These are phyloP conservation scores for Agraylea sexmaculata DNA, from an alignment of 1,140 invertebrate genomes.

Conservation along the genomic window DNA sequence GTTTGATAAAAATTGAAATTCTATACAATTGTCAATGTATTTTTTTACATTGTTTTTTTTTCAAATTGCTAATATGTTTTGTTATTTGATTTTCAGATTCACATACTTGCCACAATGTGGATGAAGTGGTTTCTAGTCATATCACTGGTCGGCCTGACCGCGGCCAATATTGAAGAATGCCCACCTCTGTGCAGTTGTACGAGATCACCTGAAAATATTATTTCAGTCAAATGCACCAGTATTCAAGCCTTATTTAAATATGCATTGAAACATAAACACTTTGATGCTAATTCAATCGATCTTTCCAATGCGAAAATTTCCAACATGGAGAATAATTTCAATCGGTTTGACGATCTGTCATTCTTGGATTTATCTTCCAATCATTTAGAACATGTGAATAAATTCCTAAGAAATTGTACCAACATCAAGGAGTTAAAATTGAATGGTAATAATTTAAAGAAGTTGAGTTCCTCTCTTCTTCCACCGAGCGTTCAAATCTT, in stretches of 20 bases:
- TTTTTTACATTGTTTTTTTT: no score
- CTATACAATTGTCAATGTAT: no score
- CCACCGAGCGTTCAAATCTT: conserved; percentile 47
- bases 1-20: no score
- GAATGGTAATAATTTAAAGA: conserved; percentile 42
- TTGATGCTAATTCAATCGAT: conserved; percentile 43
- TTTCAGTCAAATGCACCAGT: conserved; percentile 32
- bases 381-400: conserved; percentile 39
- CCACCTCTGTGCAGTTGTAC: conserved; percentile 31
- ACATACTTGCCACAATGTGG: no score
- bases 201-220: conserved; percentile 33
- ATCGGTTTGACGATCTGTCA: conserved; percentile 42
- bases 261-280: conserved; percentile 35
- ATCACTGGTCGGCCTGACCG: conserved; percentile 24
- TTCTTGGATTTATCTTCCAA: conserved; percentile 46
- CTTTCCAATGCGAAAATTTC: conserved; percentile 44
- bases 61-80: no score
- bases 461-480: conserved; percentile 36
- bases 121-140: no score
- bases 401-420: conserved; percentile 40
- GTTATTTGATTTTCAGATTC: no score
- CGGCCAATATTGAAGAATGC: conserved; percentile 26
- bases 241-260: conserved; percentile 34
- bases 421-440: conserved; percentile 47
- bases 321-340: conserved; percentile 39